phyloP scores from a whole-genome alignment of 2,113 vertebrate species.

The Grammomys surdaster region DNA sequence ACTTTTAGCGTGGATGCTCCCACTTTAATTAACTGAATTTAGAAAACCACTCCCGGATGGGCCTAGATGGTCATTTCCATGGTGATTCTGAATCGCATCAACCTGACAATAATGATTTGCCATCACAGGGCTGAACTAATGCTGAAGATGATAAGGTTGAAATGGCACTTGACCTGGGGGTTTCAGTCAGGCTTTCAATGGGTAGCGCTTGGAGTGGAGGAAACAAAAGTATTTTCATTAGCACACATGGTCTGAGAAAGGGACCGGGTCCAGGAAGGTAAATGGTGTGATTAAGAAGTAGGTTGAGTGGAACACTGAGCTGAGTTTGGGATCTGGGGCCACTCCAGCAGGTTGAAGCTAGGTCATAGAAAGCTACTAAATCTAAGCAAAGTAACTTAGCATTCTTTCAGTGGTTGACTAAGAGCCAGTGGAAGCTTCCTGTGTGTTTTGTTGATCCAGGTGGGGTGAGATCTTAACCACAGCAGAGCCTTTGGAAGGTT shows the following conservation, averaged over 20 bases:
- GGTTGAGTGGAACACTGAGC: background rate
- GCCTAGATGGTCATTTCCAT: background rate
- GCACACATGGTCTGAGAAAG: background rate
- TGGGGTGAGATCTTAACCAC: background rate
- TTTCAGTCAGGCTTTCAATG: conserved; percentile 12
- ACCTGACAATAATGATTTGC: background rate
- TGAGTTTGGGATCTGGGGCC: background rate
- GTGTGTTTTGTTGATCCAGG: background rate
- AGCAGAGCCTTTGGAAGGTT: background rate
- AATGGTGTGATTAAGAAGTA: background rate
- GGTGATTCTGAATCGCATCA: background rate
- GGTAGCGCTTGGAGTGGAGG: background rate
- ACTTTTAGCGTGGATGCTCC: background rate
- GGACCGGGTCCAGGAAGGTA: background rate
- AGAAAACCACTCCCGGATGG: background rate
- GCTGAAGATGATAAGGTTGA: background rate
- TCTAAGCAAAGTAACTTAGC: background rate
- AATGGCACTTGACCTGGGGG: background rate
- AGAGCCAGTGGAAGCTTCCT: background rate
- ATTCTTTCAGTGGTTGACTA: background rate
- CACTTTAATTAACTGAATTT: background rate
- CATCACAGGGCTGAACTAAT: background rate
- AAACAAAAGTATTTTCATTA: background rate
- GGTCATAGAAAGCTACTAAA: background rate
- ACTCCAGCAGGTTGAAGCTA: background rate